These are phyloP conservation scores for Caenorhabditis sp. DNA, from an alignment of 2,888 invertebrate genomes.

Conservation along the genomic window DNA sequence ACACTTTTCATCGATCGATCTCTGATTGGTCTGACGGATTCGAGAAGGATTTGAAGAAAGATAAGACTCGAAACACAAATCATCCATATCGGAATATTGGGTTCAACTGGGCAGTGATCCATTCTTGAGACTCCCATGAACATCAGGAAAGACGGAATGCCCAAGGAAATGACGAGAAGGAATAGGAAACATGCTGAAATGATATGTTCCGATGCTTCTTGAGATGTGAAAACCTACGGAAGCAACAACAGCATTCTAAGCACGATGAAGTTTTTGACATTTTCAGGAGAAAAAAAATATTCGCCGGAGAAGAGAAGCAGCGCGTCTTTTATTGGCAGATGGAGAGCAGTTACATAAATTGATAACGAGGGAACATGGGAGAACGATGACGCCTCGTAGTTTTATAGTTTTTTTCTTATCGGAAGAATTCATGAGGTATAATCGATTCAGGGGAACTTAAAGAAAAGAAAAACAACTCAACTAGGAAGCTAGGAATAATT, in stretches of 20 bases:
- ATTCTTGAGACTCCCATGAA: constrained; percentile 10
- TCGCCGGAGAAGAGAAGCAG: neutral
- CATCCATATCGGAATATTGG: constrained; percentile 33
- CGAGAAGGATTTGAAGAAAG: constrained; percentile 11
- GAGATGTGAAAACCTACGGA: neutral
- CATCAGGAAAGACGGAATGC: constrained; percentile 19
- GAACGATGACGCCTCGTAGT: no score
- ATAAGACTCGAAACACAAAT: constrained; percentile 20
- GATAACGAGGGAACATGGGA: neutral
- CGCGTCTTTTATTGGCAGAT: neutral
- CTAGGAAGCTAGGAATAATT: no score
- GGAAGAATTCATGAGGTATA: no score
- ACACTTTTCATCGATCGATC: constrained; percentile 15
- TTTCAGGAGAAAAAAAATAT: neutral
- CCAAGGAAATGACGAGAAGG: neutral
- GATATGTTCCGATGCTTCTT: neutral
- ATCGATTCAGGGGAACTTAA: no score
- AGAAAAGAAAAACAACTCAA: no score
- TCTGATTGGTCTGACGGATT: constrained; percentile 16
- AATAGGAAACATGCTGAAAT: constrained; percentile 12
- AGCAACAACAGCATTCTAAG: constrained; percentile 3
- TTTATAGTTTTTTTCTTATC: neutral
- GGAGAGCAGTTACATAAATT: neutral
- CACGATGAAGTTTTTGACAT: neutral
- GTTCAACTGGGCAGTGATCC: constrained; percentile 12